Evolutionary conservation across 2,888 invertebrate species (phyloP).

Genomic region (Lepidocyrtoides sp.): DNA sequence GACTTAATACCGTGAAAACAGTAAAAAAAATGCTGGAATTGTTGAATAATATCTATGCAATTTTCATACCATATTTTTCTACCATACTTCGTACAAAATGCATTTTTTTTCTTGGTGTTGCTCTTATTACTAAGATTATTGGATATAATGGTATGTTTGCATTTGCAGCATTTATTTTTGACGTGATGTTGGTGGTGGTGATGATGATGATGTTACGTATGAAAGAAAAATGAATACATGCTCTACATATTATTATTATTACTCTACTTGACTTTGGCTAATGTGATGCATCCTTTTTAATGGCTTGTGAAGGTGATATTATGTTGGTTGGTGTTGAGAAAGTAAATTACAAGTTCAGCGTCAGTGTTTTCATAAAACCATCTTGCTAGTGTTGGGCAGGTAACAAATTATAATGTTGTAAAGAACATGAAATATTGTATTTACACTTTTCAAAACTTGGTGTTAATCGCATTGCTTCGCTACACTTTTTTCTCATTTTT

Average conservation of each 20-base stretch:
- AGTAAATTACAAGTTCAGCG: slow-evolving; percentile 40
- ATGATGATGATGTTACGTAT: not conserved
- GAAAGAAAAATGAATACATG: not conserved
- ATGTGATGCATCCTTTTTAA: too few species aligned
- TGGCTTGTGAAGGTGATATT: slow-evolving; percentile 1
- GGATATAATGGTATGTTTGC: slow-evolving; percentile 50
- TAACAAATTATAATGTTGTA: slow-evolving; percentile 2
- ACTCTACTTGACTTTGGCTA: too few species aligned
- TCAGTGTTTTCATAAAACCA: not conserved
- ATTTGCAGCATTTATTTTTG: slow-evolving; percentile 59
- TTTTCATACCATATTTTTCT: slow-evolving; percentile 29
- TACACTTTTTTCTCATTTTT: slow-evolving; percentile 3
- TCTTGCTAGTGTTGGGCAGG: not conserved
- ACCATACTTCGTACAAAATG: not conserved
- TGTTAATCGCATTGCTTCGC: slow-evolving; percentile 8
- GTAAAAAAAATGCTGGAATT: not conserved
- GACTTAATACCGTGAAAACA: slow-evolving; percentile 44
- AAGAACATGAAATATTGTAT: slow-evolving; percentile 16
- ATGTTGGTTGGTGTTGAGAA: slow-evolving; percentile 4
- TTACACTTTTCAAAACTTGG: not conserved
- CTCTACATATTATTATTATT: not conserved
- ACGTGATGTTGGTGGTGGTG: slow-evolving; percentile 34
- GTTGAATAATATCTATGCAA: slow-evolving; percentile 42
- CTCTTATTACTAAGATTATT: not conserved
- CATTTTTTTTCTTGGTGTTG: slow-evolving; percentile 6